These are phyloP conservation scores for Drosophila melanica DNA, from an alignment of 1,140 invertebrate genomes.

Conservation along the genomic window DNA sequence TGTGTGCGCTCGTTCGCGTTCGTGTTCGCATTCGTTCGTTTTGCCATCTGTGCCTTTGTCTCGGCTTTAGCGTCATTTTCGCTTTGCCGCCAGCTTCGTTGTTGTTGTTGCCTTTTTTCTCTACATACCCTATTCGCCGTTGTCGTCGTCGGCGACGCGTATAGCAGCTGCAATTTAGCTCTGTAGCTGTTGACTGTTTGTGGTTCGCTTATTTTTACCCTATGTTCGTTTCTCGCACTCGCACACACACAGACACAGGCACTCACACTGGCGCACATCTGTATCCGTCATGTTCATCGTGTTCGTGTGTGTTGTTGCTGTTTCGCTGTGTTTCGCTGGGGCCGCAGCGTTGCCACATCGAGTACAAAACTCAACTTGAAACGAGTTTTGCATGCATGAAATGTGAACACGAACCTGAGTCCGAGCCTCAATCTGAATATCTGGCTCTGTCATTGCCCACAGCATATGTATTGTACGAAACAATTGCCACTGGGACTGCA, in stretches of 20 bases:
- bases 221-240: slow-evolving; percentile 41
- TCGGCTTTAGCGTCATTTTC: slow-evolving; percentile 51
- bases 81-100: slow-evolving; percentile 61
- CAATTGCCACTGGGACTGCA: slow-evolving; percentile 4
- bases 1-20: slow-evolving; percentile 44
- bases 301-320: slow-evolving; percentile 16
- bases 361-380: slow-evolving; percentile 38
- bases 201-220: slow-evolving; percentile 75
- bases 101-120: slow-evolving; percentile 54
- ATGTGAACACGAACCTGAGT: slow-evolving; percentile 32
- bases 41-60: slow-evolving; percentile 53
- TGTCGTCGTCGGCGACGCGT: slow-evolving; percentile 55
- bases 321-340: slow-evolving; percentile 2
- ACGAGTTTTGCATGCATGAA: slow-evolving; percentile 51
- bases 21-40: slow-evolving; percentile 51
- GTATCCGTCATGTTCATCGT: slow-evolving; percentile 50
- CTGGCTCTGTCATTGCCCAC: slow-evolving; percentile 27
- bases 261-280: slow-evolving; percentile 33
- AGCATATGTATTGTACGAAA: slow-evolving; percentile 9
- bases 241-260: slow-evolving; percentile 28
- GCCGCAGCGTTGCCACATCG: slow-evolving; percentile 46
- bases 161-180: slow-evolving; percentile 77
- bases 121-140: slow-evolving; percentile 68
- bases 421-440: slow-evolving; percentile 30
- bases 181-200: slow-evolving; percentile 61